Evolutionary conservation across 2,113 vertebrate species (phyloP), one percentile per base, ranked within the genome.

Genomic region (Corydoras sp.): DNA sequence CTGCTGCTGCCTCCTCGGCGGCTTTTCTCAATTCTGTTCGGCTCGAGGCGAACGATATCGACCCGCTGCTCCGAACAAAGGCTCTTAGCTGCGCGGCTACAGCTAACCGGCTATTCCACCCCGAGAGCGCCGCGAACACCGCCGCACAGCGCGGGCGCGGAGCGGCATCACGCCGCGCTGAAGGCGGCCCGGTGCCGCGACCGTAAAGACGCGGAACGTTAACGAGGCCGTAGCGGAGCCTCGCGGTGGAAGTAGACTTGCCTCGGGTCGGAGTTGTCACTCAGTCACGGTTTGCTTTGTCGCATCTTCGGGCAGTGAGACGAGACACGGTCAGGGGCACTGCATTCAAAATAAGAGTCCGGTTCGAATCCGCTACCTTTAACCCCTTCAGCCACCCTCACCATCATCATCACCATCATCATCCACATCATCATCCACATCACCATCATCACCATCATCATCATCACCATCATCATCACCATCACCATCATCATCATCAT

Each of bases 261-360:
- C 69, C 69, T 72, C 56, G 30, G 53, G 55, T 66, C 15, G 64
- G 24, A 53, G 73, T 48, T 69, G 50, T 69, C 71, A 69, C 53
- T 64, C 73, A 76, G 70, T 79, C 69, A 72, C 18, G 18, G 73
- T 72, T 74, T 73, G 69, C 54, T 72, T 68, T 78, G 77, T 78
- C 73, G 73, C 77, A 76, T 76, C 73, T 71, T 62, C 65, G n/a
- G n/a, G 48, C 35, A 15, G 73, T 69, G 73, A 79, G 69, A 54
- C n/a, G 30, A 67, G 72, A 68, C 24, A 68, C 49, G 29, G 15
- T n/a, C 64, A 56, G 18, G 35, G 4, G 53, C 10, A 9, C 2
- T 9, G 6, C 24, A 13, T 76, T 72, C 77, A 79, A 69, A 79
- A 79, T 79, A 79, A 79, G 76, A 76, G 77, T 32, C 53, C 49